Base-by-base conservation (phyloP, 2,113 vertebrate species). In the Sarotherodon lohbergeri region DNA sequence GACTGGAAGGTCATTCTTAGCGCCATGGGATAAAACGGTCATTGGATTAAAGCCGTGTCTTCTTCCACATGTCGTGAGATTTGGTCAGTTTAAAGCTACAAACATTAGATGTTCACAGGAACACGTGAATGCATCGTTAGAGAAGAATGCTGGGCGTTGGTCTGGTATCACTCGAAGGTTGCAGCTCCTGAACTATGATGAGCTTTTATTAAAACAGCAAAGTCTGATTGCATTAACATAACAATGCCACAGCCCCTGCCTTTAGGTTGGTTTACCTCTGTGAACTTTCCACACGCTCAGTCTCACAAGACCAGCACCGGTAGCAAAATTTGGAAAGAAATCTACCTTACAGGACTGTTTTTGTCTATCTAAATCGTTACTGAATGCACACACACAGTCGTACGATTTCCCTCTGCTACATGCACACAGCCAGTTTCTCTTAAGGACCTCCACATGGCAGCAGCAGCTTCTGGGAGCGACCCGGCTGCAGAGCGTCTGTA, bases 381-480 rank as follows among this genome's bases (percentile, higher is more conserved):
- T 55, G 46, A 84, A 52, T 5, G 24, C 59, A 43, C 54, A 43
- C 5, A 16, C 83, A 19, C 83, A 13, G 81, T 82, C 68, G 68
- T 43, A 68, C 12, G 4, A 87, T 34, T 43, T 32, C 52, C 29
- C 29, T 41, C 27, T 54, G 34, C 84, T 88, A 36, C 32, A 12
- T 6, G 29, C 48, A n/a, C 68, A 71, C 57, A 83, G 85, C 59
- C 87, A 61, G 82, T 84, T 82, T 87, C 88, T 81, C 81, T 22
- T 71, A 90, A 90, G 79, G 84, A 86, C 85, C 88, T 91, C 83
- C 85, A 63, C 54, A 61, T 82, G 91, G 48, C 24, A 2, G 73
- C 88, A 2, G 80, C 85, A 61, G 76, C 27, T 52, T 84, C 32
- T 54, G 80, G 80, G 87, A 83, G 50, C 17, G 10, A 83, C 55